Evolutionary conservation across 2,113 vertebrate genomes (phyloP).

Genomic region (Pseudois nayaur): DNA sequence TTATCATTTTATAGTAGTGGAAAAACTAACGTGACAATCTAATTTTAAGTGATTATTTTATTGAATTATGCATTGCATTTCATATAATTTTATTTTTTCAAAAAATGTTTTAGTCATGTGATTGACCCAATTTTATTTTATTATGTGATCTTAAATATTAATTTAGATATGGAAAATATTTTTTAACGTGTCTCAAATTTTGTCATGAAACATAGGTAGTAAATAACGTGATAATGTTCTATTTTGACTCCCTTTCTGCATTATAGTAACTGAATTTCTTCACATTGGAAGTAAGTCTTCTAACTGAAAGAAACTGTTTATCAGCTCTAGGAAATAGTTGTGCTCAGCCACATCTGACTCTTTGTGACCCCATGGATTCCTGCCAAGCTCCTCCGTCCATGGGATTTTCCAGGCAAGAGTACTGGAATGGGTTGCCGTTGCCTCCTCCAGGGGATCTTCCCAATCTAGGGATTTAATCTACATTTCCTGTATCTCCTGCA

Average conservation of each 20-base stretch:
- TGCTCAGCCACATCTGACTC: background rate
- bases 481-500: background rate
- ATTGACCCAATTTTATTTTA: background rate
- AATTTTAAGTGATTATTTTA: background rate
- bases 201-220: background rate
- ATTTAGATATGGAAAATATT: background rate
- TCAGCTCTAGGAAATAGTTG: background rate
- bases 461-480: background rate
- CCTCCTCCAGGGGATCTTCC: background rate
- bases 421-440: background rate
- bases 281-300: background rate
- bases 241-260: background rate
- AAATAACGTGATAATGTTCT: background rate
- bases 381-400: background rate
- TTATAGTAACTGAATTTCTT: background rate
- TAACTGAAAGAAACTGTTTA: background rate
- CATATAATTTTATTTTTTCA: background rate
- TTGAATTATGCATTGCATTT: background rate
- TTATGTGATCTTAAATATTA: background rate
- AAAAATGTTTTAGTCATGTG: background rate
- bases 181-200: background rate
- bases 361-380: background rate
- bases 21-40: background rate
- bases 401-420: background rate
- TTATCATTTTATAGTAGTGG: background rate